phyloP scores from a whole-genome alignment of 2,888 invertebrate species.

The Andricus curvator region DNA sequence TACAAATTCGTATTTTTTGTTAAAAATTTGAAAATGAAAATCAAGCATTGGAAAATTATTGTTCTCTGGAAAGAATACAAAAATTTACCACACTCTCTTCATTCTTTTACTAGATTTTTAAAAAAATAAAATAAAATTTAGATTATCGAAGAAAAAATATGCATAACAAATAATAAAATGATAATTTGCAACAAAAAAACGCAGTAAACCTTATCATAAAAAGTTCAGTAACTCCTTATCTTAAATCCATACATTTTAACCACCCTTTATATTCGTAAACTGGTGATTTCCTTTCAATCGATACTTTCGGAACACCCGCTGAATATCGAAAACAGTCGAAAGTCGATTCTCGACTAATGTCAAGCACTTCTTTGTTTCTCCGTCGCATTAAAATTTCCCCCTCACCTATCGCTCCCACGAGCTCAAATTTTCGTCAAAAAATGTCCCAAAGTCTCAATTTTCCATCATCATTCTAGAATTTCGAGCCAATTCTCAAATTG shows the following conservation, averaged over 20 bases:
- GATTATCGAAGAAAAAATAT: too few relatives aligned
- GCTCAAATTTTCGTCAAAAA: not conserved
- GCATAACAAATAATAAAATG: too few relatives aligned
- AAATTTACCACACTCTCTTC: too few relatives aligned
- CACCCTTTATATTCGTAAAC: not conserved
- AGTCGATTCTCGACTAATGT: conserved; percentile 19
- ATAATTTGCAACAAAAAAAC: too few relatives aligned
- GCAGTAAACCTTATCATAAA: not conserved
- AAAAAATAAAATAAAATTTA: too few relatives aligned
- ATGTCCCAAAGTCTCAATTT: not conserved
- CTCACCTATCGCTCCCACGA: not conserved
- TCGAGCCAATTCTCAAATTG: not conserved
- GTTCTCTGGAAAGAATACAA: too few relatives aligned
- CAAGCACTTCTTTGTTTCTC: conserved; percentile 12
- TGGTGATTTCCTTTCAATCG: not conserved
- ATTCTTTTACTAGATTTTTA: too few relatives aligned
- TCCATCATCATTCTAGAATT: not conserved
- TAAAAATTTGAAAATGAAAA: too few relatives aligned
- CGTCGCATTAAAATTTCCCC: not conserved
- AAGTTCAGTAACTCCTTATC: not conserved
- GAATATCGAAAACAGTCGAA: conserved; percentile 12
- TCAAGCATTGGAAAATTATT: too few relatives aligned
- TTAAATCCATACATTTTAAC: not conserved
- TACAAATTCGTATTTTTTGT: too few relatives aligned
- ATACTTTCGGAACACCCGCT: not conserved